Conservation (phyloP, 2,888 invertebrate genomes). For the Parnassius smintheus region DNA sequence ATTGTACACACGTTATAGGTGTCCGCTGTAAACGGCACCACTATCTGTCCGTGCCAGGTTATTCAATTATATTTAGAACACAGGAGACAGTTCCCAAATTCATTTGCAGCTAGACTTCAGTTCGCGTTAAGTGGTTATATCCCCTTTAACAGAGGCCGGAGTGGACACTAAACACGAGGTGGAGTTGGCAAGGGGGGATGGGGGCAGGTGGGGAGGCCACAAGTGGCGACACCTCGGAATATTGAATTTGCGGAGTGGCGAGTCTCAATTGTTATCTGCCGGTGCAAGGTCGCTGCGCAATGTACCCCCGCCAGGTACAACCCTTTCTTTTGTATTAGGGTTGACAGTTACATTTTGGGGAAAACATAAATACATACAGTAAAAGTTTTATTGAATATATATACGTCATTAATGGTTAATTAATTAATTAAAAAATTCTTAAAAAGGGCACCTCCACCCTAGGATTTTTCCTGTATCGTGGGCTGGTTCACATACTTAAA, state of each 20-base stretch:
- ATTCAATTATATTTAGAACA: slow-evolving; percentile 51
- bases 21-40: not conserved
- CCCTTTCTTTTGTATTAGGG: slow-evolving; percentile 70
- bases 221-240: slow-evolving; percentile 71
- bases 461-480: no score
- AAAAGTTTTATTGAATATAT: no score
- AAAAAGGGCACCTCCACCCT: no score
- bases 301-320: slow-evolving; percentile 63
- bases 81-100: slow-evolving; percentile 60
- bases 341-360: slow-evolving; percentile 28
- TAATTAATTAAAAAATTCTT: no score
- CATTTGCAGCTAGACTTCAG: slow-evolving; percentile 73
- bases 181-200: slow-evolving; percentile 36
- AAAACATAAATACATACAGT: no score
- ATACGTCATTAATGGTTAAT: no score
- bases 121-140: slow-evolving; percentile 78
- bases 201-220: slow-evolving; percentile 35
- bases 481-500: no score
- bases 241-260: slow-evolving; percentile 76
- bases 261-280: slow-evolving; percentile 76
- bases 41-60: slow-evolving; percentile 21
- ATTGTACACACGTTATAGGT: not conserved
- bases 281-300: slow-evolving; percentile 68
- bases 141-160: slow-evolving; percentile 60
- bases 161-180: slow-evolving; percentile 69